phyloP scores from a whole-genome alignment of 2,113 vertebrate genomes.

The Lagopus leucura region DNA sequence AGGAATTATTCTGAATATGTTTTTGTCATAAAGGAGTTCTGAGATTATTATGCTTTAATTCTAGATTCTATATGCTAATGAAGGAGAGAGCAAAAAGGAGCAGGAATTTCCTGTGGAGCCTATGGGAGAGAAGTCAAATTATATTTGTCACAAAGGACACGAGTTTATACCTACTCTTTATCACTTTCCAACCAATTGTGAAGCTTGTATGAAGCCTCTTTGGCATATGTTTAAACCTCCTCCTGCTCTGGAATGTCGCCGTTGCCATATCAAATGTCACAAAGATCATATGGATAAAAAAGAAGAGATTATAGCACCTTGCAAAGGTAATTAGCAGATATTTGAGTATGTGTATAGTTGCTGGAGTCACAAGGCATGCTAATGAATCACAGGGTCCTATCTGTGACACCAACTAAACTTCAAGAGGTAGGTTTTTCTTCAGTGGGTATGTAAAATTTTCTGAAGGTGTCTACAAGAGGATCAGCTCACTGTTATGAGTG shows the following conservation, averaged over 20 bases:
- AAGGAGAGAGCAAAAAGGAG: constrained; percentile 98
- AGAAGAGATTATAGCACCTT: constrained; percentile 95
- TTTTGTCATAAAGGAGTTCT: background rate
- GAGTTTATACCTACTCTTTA: constrained; percentile 99
- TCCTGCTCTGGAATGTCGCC: constrained; percentile 95
- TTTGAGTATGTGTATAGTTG: background rate
- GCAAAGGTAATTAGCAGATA: constrained; percentile 84
- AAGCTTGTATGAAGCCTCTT: constrained; percentile 97
- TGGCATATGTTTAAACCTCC: constrained; percentile 99
- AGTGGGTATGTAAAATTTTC: accelerated
- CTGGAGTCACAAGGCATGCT: background rate
- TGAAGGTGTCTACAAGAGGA: accelerated
- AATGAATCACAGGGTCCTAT: background rate
- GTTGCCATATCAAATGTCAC: constrained; percentile 99
- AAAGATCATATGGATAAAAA: constrained; percentile 99
- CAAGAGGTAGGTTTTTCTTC: background rate
- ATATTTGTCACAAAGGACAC: constrained; percentile 98
- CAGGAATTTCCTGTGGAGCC: constrained; percentile 89
- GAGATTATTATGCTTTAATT: constrained; percentile 15
- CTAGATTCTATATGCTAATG: constrained; percentile 97
- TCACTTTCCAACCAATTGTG: constrained; percentile 97
- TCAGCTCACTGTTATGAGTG: background rate
- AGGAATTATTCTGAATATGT: background rate
- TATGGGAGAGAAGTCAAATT: constrained; percentile 96
- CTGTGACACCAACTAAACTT: background rate